These are phyloP conservation scores for Pygocentrus nattereri DNA, from an alignment of 2,797 vertebrate species.

Conservation along the genomic window DNA sequence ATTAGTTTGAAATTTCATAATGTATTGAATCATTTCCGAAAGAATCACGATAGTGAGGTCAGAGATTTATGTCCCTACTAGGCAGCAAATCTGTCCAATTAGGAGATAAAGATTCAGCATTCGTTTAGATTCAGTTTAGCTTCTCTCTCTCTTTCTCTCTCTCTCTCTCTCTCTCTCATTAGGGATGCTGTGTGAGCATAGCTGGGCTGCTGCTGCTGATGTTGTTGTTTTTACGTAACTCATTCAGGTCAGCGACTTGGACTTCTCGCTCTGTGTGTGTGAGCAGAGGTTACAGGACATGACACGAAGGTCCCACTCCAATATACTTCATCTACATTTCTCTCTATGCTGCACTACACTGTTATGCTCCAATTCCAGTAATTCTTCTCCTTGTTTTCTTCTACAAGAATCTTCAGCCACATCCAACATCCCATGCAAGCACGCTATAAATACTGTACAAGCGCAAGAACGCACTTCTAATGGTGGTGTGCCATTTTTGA, in stretches of 20 bases:
- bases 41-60: background rate
- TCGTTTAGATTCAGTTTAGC: slow-evolving; percentile 9
- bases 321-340: background rate
- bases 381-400: background rate
- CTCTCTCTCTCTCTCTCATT: slow-evolving; percentile 28
- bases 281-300: slow-evolving; percentile 37
- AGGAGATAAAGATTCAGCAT: slow-evolving; percentile 47
- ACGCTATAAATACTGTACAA: too few species aligned
- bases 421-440: too few species aligned
- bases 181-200: slow-evolving; percentile 28
- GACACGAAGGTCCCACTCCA: slow-evolving; percentile 20
- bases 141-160: background rate
- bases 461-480: too few species aligned
- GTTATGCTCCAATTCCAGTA: background rate
- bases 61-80: background rate
- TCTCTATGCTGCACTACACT: background rate
- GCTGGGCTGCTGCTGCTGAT: slow-evolving; percentile 36
- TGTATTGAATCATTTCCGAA: background rate
- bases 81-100: slow-evolving; percentile 55
- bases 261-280: slow-evolving; percentile 38
- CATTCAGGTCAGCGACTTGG: slow-evolving; percentile 53
- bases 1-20: background rate
- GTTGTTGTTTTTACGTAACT: slow-evolving; percentile 57
- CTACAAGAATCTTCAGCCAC: background rate
- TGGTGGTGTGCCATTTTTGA: too few species aligned